Percentiles rank a stretch among this genome's conserved stretches.
Evolutionary conservation across 2,797 vertebrate genomes (phyloP).

Genomic region (Tokudaia muenninki): DNA sequence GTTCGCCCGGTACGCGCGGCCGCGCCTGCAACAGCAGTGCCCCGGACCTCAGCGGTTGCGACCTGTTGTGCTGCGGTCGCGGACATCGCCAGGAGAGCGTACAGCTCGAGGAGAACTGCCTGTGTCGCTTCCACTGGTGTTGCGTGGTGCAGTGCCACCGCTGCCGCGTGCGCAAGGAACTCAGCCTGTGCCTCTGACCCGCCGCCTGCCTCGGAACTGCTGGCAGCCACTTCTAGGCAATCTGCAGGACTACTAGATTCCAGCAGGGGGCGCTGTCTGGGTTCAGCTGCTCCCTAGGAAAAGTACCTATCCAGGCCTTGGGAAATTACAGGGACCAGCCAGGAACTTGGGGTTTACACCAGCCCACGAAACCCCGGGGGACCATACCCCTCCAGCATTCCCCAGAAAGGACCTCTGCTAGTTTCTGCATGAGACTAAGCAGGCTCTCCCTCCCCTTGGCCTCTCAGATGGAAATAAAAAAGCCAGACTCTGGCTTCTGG

Average conservation of each 20-base stretch:
- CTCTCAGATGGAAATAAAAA: constrained; percentile 20
- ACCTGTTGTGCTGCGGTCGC: constrained; percentile 96
- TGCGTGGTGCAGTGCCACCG: constrained; percentile 99
- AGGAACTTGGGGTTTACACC: background rate
- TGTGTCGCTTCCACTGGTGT: constrained; percentile 99
- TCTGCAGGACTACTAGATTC: background rate
- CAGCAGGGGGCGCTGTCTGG: constrained; percentile 41
- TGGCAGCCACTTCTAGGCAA: no score
- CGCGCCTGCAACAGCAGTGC: constrained; percentile 97
- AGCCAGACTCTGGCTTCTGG: constrained; percentile 25
- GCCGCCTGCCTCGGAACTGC: background rate
- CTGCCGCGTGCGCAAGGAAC: constrained; percentile 95
- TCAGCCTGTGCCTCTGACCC: constrained; percentile 95
- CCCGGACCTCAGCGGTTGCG: constrained; percentile 97
- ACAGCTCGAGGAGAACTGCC: constrained; percentile 97
- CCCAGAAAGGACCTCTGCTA: background rate
- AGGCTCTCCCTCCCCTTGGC: background rate
- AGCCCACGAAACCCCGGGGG: no score
- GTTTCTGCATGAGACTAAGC: background rate
- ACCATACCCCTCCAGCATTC: background rate
- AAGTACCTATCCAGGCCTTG: background rate
- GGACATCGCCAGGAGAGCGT: constrained; percentile 95
- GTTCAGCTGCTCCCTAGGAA: background rate
- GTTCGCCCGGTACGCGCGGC: constrained; percentile 95
- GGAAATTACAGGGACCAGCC: background rate